phyloP scores from a whole-genome alignment of 2,113 vertebrate genomes.

The Octodon degus region DNA sequence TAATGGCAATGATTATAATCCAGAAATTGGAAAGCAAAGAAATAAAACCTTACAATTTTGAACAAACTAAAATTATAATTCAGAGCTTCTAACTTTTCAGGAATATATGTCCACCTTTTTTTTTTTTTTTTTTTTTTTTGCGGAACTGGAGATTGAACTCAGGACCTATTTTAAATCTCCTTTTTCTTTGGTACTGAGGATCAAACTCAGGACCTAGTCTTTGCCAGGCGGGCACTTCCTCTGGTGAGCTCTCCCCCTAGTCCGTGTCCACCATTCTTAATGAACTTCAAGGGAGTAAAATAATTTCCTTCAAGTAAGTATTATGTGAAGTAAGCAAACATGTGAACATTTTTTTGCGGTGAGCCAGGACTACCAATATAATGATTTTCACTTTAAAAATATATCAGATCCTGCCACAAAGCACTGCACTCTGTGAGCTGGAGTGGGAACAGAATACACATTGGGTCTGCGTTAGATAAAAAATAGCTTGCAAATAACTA shows the following conservation, averaged over 20 bases:
- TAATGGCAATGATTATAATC: slow-evolving; percentile 23
- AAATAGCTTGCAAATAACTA: slow-evolving; percentile 50
- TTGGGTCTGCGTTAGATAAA: background rate
- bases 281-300: slow-evolving; percentile 20
- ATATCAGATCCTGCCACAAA: background rate
- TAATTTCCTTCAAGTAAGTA: slow-evolving; percentile 7
- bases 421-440: background rate
- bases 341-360: background rate
- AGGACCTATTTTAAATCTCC: no score
- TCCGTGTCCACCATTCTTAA: background rate
- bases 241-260: no score
- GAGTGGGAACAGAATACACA: background rate
- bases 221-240: no score
- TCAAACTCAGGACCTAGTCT: no score
- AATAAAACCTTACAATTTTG: background rate
- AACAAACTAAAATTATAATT: slow-evolving; percentile 26
- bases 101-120: background rate
- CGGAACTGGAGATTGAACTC: no score
- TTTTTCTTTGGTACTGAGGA: no score
- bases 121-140: background rate
- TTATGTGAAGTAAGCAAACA: background rate
- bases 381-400: slow-evolving; percentile 35
- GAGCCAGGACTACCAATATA: background rate
- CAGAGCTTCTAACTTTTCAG: slow-evolving; percentile 19
- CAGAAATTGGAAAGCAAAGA: background rate